These are phyloP conservation scores for Hyles lineata DNA, from an alignment of 2,888 invertebrate species.

Conservation along the genomic window DNA sequence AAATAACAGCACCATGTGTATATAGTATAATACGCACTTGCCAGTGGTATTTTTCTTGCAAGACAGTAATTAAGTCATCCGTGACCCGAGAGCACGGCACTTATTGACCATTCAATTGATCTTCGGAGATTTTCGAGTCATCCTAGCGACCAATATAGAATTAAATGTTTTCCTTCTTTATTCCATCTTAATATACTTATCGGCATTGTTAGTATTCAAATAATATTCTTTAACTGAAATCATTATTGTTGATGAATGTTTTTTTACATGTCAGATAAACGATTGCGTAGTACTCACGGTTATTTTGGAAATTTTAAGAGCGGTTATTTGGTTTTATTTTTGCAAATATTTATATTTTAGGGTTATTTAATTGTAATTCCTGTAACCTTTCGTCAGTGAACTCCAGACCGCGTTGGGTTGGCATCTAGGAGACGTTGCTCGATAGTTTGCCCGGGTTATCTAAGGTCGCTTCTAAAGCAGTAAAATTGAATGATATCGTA, in stretches of 20 bases:
- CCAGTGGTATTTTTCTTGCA: slow-evolving; percentile 53
- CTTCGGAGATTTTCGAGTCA: slow-evolving; percentile 67
- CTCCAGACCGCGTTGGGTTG: slow-evolving; percentile 51
- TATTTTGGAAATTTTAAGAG: not conserved
- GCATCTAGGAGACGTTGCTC: slow-evolving; percentile 73
- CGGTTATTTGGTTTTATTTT: not conserved
- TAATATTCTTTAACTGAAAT: not conserved
- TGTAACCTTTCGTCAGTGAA: slow-evolving; percentile 47
- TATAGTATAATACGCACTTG: slow-evolving; percentile 51
- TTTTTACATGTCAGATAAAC: not conserved
- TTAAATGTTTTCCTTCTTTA: slow-evolving; percentile 34
- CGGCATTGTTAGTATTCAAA: not conserved
- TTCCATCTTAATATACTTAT: not conserved
- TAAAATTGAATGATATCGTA: slow-evolving; percentile 83
- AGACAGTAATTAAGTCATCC: slow-evolving; percentile 71
- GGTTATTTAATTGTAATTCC: slow-evolving; percentile 9
- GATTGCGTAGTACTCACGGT: not conserved
- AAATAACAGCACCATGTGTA: slow-evolving; percentile 44
- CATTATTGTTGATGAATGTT: not conserved
- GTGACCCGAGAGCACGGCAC: slow-evolving; percentile 73
- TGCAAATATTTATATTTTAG: not conserved
- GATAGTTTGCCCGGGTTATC: slow-evolving; percentile 79
- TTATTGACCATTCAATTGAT: slow-evolving; percentile 78
- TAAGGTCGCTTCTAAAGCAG: slow-evolving; percentile 80
- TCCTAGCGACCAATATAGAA: slow-evolving; percentile 47